Evolutionary conservation across 2,797 vertebrate genomes (phyloP).

Genomic region (Labeo calbasu): DNA sequence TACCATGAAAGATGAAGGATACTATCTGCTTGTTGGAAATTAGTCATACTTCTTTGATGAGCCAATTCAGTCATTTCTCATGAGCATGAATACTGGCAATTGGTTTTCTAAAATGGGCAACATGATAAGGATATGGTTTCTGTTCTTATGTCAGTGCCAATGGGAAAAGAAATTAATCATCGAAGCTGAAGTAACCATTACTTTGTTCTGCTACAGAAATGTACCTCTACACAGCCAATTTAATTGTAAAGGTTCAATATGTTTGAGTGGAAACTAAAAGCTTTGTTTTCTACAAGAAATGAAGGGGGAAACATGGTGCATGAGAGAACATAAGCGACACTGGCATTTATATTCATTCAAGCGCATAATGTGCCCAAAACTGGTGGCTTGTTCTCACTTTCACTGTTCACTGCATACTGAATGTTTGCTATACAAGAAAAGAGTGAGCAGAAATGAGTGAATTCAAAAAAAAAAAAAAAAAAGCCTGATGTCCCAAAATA

Average conservation of each 20-base stretch:
- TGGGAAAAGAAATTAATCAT: slow-evolving; percentile 42
- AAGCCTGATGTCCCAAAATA: background rate
- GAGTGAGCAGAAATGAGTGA: background rate
- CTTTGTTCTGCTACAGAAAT: slow-evolving; percentile 24
- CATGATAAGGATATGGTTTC: slow-evolving; percentile 21
- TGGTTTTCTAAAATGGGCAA: slow-evolving; percentile 32
- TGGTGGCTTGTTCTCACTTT: background rate
- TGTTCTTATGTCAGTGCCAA: slow-evolving; percentile 10
- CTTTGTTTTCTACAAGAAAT: slow-evolving; percentile 27
- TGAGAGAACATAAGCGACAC: background rate
- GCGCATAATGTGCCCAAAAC: background rate
- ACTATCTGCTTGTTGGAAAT: slow-evolving; percentile 20
- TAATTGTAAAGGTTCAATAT: slow-evolving; percentile 26
- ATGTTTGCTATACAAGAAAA: background rate
- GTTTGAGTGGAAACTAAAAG: slow-evolving; percentile 31
- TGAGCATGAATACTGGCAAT: slow-evolving; percentile 17
- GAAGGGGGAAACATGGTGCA: background rate
- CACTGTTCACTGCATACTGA: background rate
- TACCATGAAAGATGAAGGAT: background rate
- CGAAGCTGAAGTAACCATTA: slow-evolving; percentile 27
- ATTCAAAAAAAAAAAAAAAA: background rate
- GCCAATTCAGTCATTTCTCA: slow-evolving; percentile 30
- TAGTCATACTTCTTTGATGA: slow-evolving; percentile 26
- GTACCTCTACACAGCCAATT: slow-evolving; percentile 9
- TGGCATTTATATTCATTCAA: background rate